Base-by-base conservation (phyloP, 2,888 invertebrate species). In the Pachycephus smyrnensis region DNA sequence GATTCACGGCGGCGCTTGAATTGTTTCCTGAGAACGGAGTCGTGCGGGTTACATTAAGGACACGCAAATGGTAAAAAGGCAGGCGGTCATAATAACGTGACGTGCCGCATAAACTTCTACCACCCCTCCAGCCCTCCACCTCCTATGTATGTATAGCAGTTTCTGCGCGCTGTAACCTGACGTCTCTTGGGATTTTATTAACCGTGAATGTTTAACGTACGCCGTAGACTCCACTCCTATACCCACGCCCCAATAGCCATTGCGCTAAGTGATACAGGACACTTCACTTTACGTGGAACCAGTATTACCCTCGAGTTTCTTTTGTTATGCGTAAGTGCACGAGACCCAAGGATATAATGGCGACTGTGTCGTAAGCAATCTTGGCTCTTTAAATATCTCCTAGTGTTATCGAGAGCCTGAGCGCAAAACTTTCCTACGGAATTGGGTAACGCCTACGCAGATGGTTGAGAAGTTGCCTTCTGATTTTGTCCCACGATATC, bases 401-500 rank as follows among this genome's bases (percentile, higher is more conserved):
- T 23, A 9, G 23, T 23, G 23, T 6, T 55, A 55, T 55, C 55
- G 55, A 55, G 55, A 55, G 9, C 23, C 23, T 55, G 23, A 9
- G 55, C 23, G 55, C 23, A 23, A 55, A 55, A 9, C 23, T 55
- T 55, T 55, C 55, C 55, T 55, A 55, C 55, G 23, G 55, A 55
- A 55, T 55, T 55, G 55, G 55, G 55, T 23, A 55, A 55, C 55
- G 55, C 55, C 55, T 55, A 55, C 55, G 55, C 55, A 55, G 55
- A 23, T 23, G 55, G 55, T 55, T 55, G 55, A 55, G 23, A 55
- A 55, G 76, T 40, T 37, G 75, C 75, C 81, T 81, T 83, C 76
- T 80, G 83, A 83, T 82, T 85, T 82, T 76, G 80, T 79, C 79
- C 75, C 76, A 80, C 80, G 75, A 82, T 76, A 81, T 81, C 77